phyloP scores from a whole-genome alignment of 1,140 invertebrate genomes.

The Lasioglossum baleicum region DNA sequence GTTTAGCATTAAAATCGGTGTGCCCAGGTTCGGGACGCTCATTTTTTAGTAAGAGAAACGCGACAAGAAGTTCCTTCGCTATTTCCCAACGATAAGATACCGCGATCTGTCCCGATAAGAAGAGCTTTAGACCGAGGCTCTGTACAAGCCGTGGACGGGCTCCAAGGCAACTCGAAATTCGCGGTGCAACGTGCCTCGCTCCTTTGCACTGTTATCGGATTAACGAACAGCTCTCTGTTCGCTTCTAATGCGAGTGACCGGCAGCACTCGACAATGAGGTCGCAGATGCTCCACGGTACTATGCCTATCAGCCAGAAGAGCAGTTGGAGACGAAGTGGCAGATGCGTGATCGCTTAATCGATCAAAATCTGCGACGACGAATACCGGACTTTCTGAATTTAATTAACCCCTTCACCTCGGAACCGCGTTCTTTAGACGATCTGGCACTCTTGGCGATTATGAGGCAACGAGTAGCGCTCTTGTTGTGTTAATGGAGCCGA shows the following conservation, averaged over 20 bases:
- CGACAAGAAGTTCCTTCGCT: neutral
- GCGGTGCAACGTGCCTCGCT: slow-evolving; percentile 1
- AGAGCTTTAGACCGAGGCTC: neutral
- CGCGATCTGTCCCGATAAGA: neutral
- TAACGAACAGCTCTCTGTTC: slow-evolving; percentile 40
- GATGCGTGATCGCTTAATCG: slow-evolving; percentile 12
- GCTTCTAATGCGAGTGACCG: slow-evolving; percentile 51
- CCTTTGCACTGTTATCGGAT: slow-evolving; percentile 40
- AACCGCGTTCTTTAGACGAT: neutral
- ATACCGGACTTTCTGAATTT: slow-evolving; percentile 1
- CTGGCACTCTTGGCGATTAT: neutral
- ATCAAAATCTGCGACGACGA: neutral
- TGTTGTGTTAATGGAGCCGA: too few species aligned
- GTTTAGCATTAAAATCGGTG: too few species aligned
- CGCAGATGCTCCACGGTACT: slow-evolving; percentile 31
- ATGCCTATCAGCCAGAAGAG: slow-evolving; percentile 22
- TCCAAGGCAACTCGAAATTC: slow-evolving; percentile 2
- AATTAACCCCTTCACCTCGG: neutral
- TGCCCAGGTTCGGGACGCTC: too few species aligned
- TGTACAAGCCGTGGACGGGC: neutral
- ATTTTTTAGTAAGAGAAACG: neutral
- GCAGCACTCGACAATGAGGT: slow-evolving; percentile 44
- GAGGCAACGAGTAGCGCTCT: neutral
- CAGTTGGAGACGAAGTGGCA: neutral
- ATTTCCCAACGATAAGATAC: slow-evolving; percentile 23